Base-by-base conservation (phyloP, 2,888 invertebrate species). In the Phymatocera aterrima region DNA sequence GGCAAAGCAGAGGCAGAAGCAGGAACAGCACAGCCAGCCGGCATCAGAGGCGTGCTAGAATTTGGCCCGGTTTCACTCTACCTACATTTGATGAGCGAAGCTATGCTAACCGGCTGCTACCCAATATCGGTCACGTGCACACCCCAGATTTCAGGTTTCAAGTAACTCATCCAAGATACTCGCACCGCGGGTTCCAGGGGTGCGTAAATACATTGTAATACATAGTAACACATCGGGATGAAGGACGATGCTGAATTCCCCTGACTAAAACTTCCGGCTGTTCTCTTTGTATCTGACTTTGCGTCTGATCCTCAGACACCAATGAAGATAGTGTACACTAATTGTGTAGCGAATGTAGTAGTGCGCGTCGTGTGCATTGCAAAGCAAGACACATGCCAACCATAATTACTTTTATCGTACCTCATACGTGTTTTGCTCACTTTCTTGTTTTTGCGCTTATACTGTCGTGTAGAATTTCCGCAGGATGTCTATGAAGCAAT, bases 21-120 rank as follows among this genome's bases (percentile, higher is more conserved):
- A 8, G 15, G 15, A 28, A 60, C 40, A 68, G 65, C 51, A 34
- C 70, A 28, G 51, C 48, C 34, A 51, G 5, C 51, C n/a, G n/a
- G n/a, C n/a, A n/a, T n/a, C n/a, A 75, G 43, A 75, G 15, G 40
- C 74, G 57, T 75, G 57, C 24, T 40, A 57, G 74, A 57, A 75
- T 75, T 75, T 24, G 40, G 57, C 57, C 57, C 57, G 74, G 57
- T 75, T 75, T 75, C 74, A 57, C 74, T 75, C 57, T 57, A 75
- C 74, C 74, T 75, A 75, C 57, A 75, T 75, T 75, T 43, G 37
- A 75, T 40, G 37, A 57, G 21, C 54, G 46, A 72, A 51, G 43
- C 12, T 48, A n/a, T n/a, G 34, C 18, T 46, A n/a, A 21, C 68
- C 68, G 15, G 28, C 43, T 68, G 24, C 46, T 46, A 40, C 48